Evolutionary conservation across 2,113 vertebrate species (phyloP), one percentile per base, ranked within the genome.

Genomic region (Maccullochella peelii): DNA sequence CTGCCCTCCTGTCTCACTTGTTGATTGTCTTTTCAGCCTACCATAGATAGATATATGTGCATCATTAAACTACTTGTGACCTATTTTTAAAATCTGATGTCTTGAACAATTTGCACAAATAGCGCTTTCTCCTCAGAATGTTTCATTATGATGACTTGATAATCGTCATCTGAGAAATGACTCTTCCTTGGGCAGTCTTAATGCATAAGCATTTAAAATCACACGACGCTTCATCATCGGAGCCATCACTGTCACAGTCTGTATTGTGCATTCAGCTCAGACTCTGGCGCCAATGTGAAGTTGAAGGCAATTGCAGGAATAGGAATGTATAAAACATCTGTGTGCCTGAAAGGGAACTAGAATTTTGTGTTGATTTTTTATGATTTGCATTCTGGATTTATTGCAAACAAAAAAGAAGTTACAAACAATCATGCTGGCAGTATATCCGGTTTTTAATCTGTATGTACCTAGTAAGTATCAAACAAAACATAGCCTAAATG

Each of bases 191-290:
- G 38, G 54, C 21, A 23, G 40, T 12, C 25, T 8, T 58, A 27
- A 58, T 33, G 20, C n/a, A 10, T 33, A 47, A 12, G 27, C 42
- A 25, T 69, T 69, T 49, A 47, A 58, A 47, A 77, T 70, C 57
- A 54, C 9, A 62, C 71, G 69, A 36, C 62, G 23, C 76, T 62
- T 61, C 44, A 73, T 79, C 82, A 79, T 15, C 9, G 15, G 42
- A 61, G 76, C 21, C 44, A 27, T 79, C 55, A 16, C 82, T 62
- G 76, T 62, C 62, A 38, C 40, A 9, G 8, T 44, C 36, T 15
- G 21, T 16, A 8, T 20, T 15, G 30, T 27, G 27, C 14, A 54
- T 73, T 73, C 36, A 16, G 21, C 47, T 74, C 62, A 38, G n/a
- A 49, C 38, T 15, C 23, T 25, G 30, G 25, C 27, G 12, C 30